Evolutionary conservation across 1,140 invertebrate species (phyloP), one percentile per base, ranked within the genome.

Genomic region (Drosophila elegans): DNA sequence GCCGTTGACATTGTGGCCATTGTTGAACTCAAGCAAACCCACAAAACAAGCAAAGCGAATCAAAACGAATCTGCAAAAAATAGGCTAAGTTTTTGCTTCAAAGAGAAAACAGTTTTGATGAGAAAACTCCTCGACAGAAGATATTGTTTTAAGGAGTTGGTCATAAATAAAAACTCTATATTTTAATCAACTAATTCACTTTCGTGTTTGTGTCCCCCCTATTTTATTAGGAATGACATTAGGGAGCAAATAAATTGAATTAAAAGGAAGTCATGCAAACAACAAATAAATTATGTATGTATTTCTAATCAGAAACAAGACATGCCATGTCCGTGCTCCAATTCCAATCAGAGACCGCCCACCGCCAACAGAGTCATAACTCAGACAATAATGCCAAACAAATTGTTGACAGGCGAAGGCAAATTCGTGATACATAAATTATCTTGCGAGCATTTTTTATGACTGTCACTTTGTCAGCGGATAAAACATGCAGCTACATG

Each of bases 281-380:
- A 72, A 25, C 57, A 45, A 49, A 86, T 86, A 79, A 80, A 86
- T 83, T 88, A 88, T 88, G 68, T 67, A 86, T 83, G 68, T 67
- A 86, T 83, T 86, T 67, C 81, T 79, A 79, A 86, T 88, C 83
- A 83, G 76, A 66, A 49, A 48, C 76, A 59, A 60, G 51, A 34
- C 59, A 68, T 60, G 73, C 44, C 73, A 27, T 16, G 54, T 51
- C 41, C 34, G 48, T 45, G 46, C 52, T 32, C 44, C 52, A 66
- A 45, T 56, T 67, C 54, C 69, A 66, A 75, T 64, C 60, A 66
- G 45, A 51, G 39, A 36, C 21, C 32, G 29, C 42, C 45, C 57
- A 21, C 7, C 11, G 49, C 46, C 52, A 6, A 53, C 16, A 56
- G 41, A 46, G 41, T n/a, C 60, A 64, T 74, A 78, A 74, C 62